Percentiles rank a stretch among this genome's conserved stretches.
Conservation (phyloP, 2,797 vertebrate genomes). For the Nasua narica region DNA sequence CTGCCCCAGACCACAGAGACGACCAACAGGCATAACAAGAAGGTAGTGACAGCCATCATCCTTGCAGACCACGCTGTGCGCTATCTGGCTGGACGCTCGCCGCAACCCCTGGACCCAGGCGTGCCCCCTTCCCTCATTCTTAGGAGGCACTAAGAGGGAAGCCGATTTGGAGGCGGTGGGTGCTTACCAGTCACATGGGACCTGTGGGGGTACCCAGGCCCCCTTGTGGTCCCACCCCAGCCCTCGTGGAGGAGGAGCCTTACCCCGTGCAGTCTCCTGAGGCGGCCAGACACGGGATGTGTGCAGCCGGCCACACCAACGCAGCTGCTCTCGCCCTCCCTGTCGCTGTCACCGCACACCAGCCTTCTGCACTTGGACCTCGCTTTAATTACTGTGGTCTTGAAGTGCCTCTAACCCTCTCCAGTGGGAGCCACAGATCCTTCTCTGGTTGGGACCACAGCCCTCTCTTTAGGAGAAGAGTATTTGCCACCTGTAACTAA, state of each 20-base stretch:
- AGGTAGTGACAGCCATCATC: rapidly evolving
- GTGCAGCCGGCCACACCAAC: background rate
- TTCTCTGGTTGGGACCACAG: background rate
- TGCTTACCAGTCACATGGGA: background rate
- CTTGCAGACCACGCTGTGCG: rapidly evolving
- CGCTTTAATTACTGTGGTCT: background rate
- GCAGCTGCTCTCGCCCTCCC: background rate
- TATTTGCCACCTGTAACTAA: background rate
- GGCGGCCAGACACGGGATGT: background rate
- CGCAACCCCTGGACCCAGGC: rapidly evolving
- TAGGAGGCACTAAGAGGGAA: background rate
- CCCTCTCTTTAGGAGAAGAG: background rate
- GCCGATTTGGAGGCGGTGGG: background rate
- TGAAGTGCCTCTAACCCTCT: background rate
- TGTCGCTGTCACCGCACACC: background rate
- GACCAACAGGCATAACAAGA: rapidly evolving
- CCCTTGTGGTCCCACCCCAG: background rate
- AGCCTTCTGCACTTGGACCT: background rate
- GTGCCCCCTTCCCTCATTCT: too few relatives aligned
- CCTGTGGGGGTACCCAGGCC: background rate
- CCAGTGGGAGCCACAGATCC: background rate
- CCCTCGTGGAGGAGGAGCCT: too few relatives aligned
- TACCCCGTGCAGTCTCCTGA: background rate
- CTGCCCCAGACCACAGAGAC: background rate
- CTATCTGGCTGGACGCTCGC: rapidly evolving